Base-by-base conservation (phyloP, 2,797 vertebrate species). In the Danio tinwini region DNA sequence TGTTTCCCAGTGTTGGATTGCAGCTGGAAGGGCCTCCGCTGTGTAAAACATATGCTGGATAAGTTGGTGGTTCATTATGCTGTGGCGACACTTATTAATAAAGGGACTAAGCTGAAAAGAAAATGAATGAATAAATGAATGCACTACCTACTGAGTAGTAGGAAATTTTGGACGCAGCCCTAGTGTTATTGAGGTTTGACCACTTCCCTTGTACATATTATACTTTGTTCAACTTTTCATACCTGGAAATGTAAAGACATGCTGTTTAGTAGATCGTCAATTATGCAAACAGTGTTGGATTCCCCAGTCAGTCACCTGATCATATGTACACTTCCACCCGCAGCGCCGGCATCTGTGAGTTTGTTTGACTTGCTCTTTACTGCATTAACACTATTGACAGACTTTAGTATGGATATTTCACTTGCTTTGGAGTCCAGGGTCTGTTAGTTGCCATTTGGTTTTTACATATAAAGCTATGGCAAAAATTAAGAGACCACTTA, bases 201-300 rank as follows among this genome's bases (percentile, higher is more conserved):
- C 45, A 2, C 44, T 62, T 76, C 49, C 50, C 1, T 6, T 52
- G 11, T 68, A 5, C 16, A n/a, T n/a, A n/a, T n/a, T n/a, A 10
- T 37, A 65, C 40, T 21, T 11, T 53, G 29, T 75, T 75, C n/a
- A n/a, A n/a, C n/a, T n/a, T n/a, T 55, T 74, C 17, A 62, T 52
- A 49, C 61, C 61, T 58, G 42, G 19, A 74, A 52, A 55, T 52
- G 29, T 63, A 37, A 71, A 70, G 56, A 42, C 21, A 44, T 42
- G 64, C 44, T 67, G 12, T 67, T 21, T 17, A 42, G 39, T 56
- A 44, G 16, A 70, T 44, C 7, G 11, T 75, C 8, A 65, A 59
- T 72, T 50, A 52, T 59, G 45, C 81, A 79, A 75, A 75, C 14
- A 12, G n/a, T 63, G 68, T 61, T 42, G 10, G 65, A 74, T 69